Evolutionary conservation across 1,140 invertebrate genomes (phyloP).

Genomic region (Euborellia annulipes): DNA sequence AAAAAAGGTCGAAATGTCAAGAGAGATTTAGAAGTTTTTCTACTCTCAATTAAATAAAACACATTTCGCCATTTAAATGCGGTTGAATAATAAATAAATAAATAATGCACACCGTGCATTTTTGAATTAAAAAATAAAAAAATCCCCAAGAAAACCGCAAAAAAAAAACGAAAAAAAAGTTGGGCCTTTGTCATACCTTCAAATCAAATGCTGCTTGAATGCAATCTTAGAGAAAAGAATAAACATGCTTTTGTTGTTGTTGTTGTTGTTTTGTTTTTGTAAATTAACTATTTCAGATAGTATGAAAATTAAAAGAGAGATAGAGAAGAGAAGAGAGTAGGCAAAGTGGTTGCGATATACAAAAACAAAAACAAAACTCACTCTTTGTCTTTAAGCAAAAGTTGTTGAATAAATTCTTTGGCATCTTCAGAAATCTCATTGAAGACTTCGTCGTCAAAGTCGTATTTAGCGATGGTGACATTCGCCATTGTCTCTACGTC

Average conservation of each 20-base stretch:
- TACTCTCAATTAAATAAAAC: neutral
- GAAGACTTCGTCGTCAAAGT: slow-evolving; percentile 90
- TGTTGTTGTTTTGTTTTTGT: no score
- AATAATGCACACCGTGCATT: neutral
- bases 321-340: neutral
- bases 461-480: slow-evolving; percentile 86
- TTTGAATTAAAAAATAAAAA: neutral
- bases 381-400: slow-evolving; percentile 81
- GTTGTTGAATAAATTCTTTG: slow-evolving; percentile 79
- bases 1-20: no score
- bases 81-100: no score
- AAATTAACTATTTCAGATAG: no score
- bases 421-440: slow-evolving; percentile 79
- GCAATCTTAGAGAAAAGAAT: slow-evolving; percentile 5
- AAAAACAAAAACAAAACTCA: slow-evolving; percentile 38
- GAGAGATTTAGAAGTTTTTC: no score
- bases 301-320: neutral
- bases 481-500: slow-evolving; percentile 96
- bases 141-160: slow-evolving; percentile 4
- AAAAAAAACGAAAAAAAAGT: no score
- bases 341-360: no score
- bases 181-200: slow-evolving; percentile 26
- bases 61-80: no score
- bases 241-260: no score
- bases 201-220: neutral